Evolutionary conservation across 2,888 invertebrate species (phyloP), one percentile per base, ranked within the genome.

Genomic region (Nudaria mundana): DNA sequence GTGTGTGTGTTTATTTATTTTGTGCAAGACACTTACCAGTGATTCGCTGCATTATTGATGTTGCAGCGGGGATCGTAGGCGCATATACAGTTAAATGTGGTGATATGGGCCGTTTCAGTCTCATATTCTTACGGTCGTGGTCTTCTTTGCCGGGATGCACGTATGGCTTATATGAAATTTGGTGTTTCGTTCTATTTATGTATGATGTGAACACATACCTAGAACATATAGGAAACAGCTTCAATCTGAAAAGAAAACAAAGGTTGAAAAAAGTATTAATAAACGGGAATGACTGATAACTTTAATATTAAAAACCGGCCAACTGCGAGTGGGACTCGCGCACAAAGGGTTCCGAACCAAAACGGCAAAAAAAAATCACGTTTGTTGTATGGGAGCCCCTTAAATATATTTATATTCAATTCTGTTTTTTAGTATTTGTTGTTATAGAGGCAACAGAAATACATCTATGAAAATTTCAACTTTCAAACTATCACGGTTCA

Each of bases 31-130:
- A 11, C 41, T 56, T 55, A 91, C 92, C 92, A 51, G 97, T 94
- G 12, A 91, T 90, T 67, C 98, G 91, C 75, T 98, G 97, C 0
- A 91, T 86, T 44, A 98, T 91, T 0, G 98, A 98, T 15, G 97
- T 88, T 69, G 94, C 74, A 0, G 94, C 90, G 1, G 97, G 94
- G 30, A 97, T 64, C 61, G 96, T 95, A 0, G 91, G 90, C 41
- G 92, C 91, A 68, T 96, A 96, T 53, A 97, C 94, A 3, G 92
- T 91, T 41, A 97, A 75, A 81, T 97, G 96, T 0, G 97, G 97
- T 0, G 97, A 96, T 87, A 95, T 87, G 0, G 96, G 95, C 45
- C 97, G 90, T 1, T 92, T 91, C 8, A 97, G 76, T 16, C 91
- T 82, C 76, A 92, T 90, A 75, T 97, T 97, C 63, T 92, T 93